These are phyloP conservation scores for Halichoeres trimaculatus DNA, from an alignment of 2,113 vertebrate genomes.

Conservation along the genomic window DNA sequence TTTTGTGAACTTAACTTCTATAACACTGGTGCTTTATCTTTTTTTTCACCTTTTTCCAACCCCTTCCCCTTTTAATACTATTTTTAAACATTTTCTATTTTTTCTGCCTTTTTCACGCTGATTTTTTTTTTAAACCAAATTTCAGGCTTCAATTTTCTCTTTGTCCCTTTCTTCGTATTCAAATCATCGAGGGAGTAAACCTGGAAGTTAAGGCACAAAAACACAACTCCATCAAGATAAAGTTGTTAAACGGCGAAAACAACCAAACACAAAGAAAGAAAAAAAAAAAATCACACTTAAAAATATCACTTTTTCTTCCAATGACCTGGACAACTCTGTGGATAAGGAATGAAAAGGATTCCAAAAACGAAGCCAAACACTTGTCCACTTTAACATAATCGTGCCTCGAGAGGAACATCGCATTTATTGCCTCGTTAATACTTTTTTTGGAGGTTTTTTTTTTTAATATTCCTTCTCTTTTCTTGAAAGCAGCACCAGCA, in stretches of 20 bases:
- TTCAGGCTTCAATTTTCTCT: slow-evolving; percentile 39
- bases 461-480: slow-evolving; percentile 11
- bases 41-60: slow-evolving; percentile 32
- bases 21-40: slow-evolving; percentile 62
- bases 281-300: slow-evolving; percentile 71
- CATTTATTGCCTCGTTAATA: slow-evolving; percentile 56
- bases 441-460: slow-evolving; percentile 30
- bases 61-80: slow-evolving; percentile 16
- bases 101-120: slow-evolving; percentile 22
- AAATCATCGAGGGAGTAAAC: slow-evolving; percentile 34
- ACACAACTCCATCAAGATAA: slow-evolving; percentile 58
- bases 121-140: slow-evolving; percentile 63
- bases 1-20: slow-evolving; percentile 34
- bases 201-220: slow-evolving; percentile 74
- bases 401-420: slow-evolving; percentile 70
- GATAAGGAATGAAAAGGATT: slow-evolving; percentile 72
- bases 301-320: slow-evolving; percentile 75
- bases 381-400: slow-evolving; percentile 73
- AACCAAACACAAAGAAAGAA: slow-evolving; percentile 36
- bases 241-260: slow-evolving; percentile 54
- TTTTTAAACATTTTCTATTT: slow-evolving; percentile 47
- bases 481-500: slow-evolving; percentile 51
- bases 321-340: slow-evolving; percentile 62
- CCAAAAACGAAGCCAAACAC: slow-evolving; percentile 58
- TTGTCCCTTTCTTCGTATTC: slow-evolving; percentile 39